Conservation (phyloP, 2,888 invertebrate genomes). For the Pecten maximus region DNA sequence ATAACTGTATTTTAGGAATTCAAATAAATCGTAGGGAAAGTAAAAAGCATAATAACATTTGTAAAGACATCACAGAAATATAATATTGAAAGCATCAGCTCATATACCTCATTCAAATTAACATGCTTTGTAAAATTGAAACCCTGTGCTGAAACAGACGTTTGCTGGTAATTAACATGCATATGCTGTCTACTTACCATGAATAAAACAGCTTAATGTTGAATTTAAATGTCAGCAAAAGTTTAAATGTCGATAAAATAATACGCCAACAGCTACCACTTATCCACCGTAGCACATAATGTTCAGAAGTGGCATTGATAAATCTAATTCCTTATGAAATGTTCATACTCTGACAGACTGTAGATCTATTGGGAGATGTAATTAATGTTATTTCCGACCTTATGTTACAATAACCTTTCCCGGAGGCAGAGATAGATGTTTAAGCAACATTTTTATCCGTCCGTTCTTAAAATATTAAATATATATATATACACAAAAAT, state of each 20-base stretch:
- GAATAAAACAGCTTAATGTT: background rate
- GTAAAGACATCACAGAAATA: no score
- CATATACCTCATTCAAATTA: no score
- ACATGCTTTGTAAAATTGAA: no score
- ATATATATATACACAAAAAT: no score
- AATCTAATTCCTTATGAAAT: background rate
- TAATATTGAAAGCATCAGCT: no score
- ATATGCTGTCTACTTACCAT: background rate
- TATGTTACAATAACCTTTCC: conserved; percentile 8
- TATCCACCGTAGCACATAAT: background rate
- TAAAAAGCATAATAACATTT: no score
- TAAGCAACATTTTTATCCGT: background rate
- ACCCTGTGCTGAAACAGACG: background rate
- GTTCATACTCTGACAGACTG: background rate
- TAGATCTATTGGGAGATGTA: background rate
- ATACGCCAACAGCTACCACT: background rate
- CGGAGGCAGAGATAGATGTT: background rate
- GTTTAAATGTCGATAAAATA: background rate
- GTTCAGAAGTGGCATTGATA: background rate
- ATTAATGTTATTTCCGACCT: background rate
- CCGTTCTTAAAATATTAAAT: no score
- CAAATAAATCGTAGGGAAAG: no score
- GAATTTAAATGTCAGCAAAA: background rate
- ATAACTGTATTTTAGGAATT: no score
- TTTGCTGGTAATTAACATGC: background rate